Percentiles rank a stretch among this genome's conserved stretches.
Evolutionary conservation across 2,888 invertebrate species (phyloP).

Genomic region (Marasmarcha lunaedactyla): DNA sequence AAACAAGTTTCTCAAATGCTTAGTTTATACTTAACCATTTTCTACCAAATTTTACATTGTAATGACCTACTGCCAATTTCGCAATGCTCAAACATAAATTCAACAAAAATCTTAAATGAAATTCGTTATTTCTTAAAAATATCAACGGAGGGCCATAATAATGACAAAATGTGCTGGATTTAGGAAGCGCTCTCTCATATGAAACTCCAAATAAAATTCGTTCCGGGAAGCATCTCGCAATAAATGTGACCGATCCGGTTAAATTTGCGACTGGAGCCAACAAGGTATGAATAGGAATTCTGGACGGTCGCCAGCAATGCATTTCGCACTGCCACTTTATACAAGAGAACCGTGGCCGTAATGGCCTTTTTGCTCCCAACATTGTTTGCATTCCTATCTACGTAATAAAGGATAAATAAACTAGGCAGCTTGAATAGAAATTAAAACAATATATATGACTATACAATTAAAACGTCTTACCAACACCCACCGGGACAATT

Average conservation of each 20-base stretch:
- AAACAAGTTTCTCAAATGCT: too few species aligned
- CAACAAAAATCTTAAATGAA: neutral
- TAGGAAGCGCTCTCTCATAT: neutral
- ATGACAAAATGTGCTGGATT: conserved; percentile 1
- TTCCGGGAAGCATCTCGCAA: conserved; percentile 20
- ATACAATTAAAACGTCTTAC: too few species aligned
- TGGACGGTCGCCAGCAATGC: conserved; percentile 37
- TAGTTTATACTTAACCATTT: too few species aligned
- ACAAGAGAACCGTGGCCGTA: neutral
- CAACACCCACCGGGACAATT: too few species aligned
- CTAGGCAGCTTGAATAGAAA: neutral
- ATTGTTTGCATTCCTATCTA: neutral
- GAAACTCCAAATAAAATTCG: conserved; percentile 14
- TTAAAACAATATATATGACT: neutral
- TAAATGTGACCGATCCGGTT: conserved; percentile 26
- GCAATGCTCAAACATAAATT: conserved; percentile 1
- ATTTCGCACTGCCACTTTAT: conserved; percentile 24
- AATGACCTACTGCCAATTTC: too few species aligned
- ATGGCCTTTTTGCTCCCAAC: neutral
- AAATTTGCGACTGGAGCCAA: conserved; percentile 37
- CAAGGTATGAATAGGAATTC: conserved; percentile 41
- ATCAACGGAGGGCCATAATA: neutral
- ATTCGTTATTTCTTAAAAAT: too few species aligned
- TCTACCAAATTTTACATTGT: too few species aligned
- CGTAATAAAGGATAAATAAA: neutral